phyloP scores from a whole-genome alignment of 2,888 invertebrate species.

The Chloroclysta siterata region DNA sequence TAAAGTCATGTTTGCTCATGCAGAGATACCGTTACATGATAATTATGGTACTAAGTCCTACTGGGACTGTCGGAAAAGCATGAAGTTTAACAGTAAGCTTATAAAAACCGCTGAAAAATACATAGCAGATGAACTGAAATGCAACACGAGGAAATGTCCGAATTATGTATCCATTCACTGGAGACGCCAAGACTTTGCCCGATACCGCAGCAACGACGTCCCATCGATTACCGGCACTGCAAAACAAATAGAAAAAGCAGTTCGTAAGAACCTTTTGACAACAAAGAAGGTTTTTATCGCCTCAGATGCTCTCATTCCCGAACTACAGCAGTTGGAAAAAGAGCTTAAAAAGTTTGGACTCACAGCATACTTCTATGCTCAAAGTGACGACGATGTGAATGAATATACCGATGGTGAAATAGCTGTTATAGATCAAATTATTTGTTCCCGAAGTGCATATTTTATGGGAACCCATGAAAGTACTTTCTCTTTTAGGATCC shows the following conservation, averaged over 20 bases:
- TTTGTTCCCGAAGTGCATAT: slow-evolving; percentile 93
- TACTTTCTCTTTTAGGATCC: slow-evolving; percentile 97
- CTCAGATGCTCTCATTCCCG: slow-evolving; percentile 90
- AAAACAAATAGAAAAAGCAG: slow-evolving; percentile 87
- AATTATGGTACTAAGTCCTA: slow-evolving; percentile 92
- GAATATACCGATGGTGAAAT: slow-evolving; percentile 92
- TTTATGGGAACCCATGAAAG: slow-evolving; percentile 98
- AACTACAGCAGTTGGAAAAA: slow-evolving; percentile 76
- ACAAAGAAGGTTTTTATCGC: slow-evolving; percentile 89
- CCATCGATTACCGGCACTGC: slow-evolving; percentile 92
- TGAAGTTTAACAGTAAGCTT: slow-evolving; percentile 92
- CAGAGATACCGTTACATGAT: slow-evolving; percentile 95
- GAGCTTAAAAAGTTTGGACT: slow-evolving; percentile 67
- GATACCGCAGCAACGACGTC: slow-evolving; percentile 88
- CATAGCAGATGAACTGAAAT: slow-evolving; percentile 59
- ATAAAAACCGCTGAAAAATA: slow-evolving; percentile 88
- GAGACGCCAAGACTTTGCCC: slow-evolving; percentile 94
- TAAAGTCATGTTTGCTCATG: slow-evolving; percentile 89
- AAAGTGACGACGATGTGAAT: slow-evolving; percentile 75
- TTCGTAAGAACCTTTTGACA: slow-evolving; percentile 78
- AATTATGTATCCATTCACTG: slow-evolving; percentile 94
- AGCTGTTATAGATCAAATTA: slow-evolving; percentile 97
- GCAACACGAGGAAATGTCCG: slow-evolving; percentile 73
- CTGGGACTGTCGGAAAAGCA: slow-evolving; percentile 95
- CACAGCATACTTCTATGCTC: slow-evolving; percentile 63